A percentile compares a stretch with the other conserved stretches of the same genome.
Conservation (phyloP, 1,140 invertebrate species). For the Diplogasteroides magnus region DNA sequence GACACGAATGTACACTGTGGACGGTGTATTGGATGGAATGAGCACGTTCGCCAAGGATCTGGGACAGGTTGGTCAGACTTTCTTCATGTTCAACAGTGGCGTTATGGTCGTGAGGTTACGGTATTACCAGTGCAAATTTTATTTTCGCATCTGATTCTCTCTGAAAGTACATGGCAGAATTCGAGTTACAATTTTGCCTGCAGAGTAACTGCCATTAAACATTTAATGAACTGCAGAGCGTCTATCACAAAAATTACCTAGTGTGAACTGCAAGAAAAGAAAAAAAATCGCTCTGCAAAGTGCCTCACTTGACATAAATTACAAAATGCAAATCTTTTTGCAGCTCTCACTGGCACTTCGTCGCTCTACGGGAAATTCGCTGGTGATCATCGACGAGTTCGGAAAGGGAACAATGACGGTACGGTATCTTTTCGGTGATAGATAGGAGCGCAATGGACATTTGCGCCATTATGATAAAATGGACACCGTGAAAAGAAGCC, state of each 20-base stretch:
- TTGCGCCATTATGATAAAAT: too few relatives aligned
- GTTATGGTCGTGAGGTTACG: too few relatives aligned
- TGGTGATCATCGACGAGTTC: slow-evolving; percentile 84
- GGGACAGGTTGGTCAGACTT: slow-evolving; percentile 67
- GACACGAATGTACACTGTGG: slow-evolving; percentile 68
- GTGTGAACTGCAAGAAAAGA: background rate
- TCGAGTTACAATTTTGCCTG: slow-evolving; percentile 6
- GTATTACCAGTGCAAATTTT: too few relatives aligned
- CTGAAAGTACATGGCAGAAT: background rate
- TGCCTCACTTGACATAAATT: slow-evolving; percentile 4
- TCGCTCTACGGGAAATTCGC: slow-evolving; percentile 64
- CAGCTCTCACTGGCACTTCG: slow-evolving; percentile 70
- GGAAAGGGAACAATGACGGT: slow-evolving; percentile 76
- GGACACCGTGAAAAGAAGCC: too few relatives aligned
- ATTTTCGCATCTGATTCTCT: too few relatives aligned
- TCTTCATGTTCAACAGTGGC: too few relatives aligned
- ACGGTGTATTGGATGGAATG: slow-evolving; percentile 72
- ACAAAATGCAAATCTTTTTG: slow-evolving; percentile 11
- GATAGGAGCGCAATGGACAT: too few relatives aligned
- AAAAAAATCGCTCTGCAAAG: background rate
- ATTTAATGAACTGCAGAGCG: background rate
- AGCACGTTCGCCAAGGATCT: slow-evolving; percentile 80
- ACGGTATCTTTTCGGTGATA: too few relatives aligned
- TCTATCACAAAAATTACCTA: background rate
- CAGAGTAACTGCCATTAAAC: background rate